Base-by-base conservation (phyloP, 1,140 invertebrate species). In the Bradysia coprophila region DNA sequence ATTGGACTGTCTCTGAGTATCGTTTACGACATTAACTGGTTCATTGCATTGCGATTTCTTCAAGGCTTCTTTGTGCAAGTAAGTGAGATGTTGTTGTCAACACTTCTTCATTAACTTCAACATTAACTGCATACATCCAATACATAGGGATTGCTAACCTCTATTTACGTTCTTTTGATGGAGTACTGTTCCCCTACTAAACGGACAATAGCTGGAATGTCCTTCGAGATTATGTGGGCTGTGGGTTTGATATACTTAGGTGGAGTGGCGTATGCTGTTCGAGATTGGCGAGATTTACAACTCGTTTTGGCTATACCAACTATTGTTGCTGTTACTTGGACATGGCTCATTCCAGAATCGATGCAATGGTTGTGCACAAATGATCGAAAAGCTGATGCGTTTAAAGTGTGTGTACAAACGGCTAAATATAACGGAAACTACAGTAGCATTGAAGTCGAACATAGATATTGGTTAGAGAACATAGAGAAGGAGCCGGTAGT, bases 281-380 rank as follows among this genome's bases (percentile, higher is more conserved):
- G 43, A 10, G 28, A 38, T 32, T 44, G 43, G 43, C 15, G 43
- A 13, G 4, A 19, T 18, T 20, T 44, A 28, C 38, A 34, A 32
- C 33, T 44, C 15, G 37, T 37, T 9, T 13, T 39, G n/a, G 4
- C 21, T 6, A 39, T 23, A 15, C 43, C 43, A 10, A 33, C 37
- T 18, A 11, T 32, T 19, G 3, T 44, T 16, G 38, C 34, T 19
- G 4, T 44, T n/a, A 19, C 13, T 4, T 44, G 40, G 21, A 21
- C 31, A 33, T 44, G 43, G 43, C 18, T 44, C 2, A 23, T 44
- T 15, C 43, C 43, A 3, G 43, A 44, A 23, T 44, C 43, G 4
- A 40, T 44, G n/a, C 10, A 6, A 2, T 44, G 43, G 43, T 24
- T 44, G 13, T 37, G 32, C 8, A 23, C 34, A 3, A 44, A 44